phyloP scores from a whole-genome alignment of 2,888 invertebrate genomes.

The Trypoxylon attenuatum region DNA sequence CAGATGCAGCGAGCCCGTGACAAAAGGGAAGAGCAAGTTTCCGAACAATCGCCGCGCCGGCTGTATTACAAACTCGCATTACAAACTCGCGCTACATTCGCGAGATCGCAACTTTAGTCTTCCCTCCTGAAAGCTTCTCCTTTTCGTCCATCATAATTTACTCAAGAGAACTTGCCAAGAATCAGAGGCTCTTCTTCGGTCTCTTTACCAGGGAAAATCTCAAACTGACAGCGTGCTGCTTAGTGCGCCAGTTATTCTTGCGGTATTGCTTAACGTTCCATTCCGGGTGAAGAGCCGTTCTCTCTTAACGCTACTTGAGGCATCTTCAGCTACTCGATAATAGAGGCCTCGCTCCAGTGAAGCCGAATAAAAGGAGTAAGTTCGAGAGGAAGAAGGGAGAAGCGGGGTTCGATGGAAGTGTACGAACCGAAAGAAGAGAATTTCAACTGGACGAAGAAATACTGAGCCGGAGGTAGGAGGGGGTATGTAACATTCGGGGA shows the following conservation, averaged over 20 bases:
- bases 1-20: too few relatives aligned
- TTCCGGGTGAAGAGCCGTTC: neutral
- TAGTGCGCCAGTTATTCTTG: neutral
- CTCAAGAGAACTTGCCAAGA: too few relatives aligned
- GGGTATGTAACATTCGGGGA: slow-evolving; percentile 49
- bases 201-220: too few relatives aligned
- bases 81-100: too few relatives aligned
- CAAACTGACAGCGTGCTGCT: too few relatives aligned
- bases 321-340: neutral
- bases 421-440: slow-evolving; percentile 31
- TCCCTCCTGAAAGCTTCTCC: too few relatives aligned
- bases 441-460: slow-evolving; percentile 28
- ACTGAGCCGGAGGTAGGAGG: slow-evolving; percentile 21
- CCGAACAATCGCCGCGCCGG: too few relatives aligned
- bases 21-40: too few relatives aligned
- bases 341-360: neutral
- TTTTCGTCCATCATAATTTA: too few relatives aligned
- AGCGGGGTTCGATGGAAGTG: slow-evolving; percentile 27
- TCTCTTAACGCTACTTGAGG: neutral
- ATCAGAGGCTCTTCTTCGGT: too few relatives aligned
- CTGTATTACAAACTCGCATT: too few relatives aligned
- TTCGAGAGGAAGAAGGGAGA: slow-evolving; percentile 7
- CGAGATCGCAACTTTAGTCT: too few relatives aligned
- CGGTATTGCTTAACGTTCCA: neutral
- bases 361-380: slow-evolving; percentile 1